Conservation (phyloP, 2,797 vertebrate species). For the Potorous gilbertii region DNA sequence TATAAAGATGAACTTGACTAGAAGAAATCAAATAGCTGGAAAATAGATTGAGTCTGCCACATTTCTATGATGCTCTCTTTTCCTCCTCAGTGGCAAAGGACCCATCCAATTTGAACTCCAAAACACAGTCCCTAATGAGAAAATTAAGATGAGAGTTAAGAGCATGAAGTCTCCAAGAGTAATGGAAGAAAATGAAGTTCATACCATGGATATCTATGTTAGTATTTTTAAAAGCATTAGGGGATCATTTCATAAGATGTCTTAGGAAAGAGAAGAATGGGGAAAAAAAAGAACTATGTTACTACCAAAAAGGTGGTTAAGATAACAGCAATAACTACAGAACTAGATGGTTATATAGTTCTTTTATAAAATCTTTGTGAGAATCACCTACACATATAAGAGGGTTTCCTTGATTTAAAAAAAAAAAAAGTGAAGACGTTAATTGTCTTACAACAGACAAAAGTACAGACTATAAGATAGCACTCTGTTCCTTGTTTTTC, state of each 20-base stretch:
- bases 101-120: not conserved
- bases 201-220: not conserved
- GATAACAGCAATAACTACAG: not conserved
- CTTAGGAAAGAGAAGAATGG: not conserved
- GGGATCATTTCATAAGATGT: not conserved
- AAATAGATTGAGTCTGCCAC: not conserved
- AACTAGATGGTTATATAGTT: not conserved
- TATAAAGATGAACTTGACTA: not conserved
- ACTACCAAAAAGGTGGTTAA: not conserved
- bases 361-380: not conserved
- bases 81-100: not conserved
- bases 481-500: not conserved
- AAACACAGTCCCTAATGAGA: not conserved
- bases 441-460: not conserved
- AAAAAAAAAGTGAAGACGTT: not conserved
- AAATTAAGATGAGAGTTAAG: not conserved
- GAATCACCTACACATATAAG: not conserved
- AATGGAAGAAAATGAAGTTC: not conserved
- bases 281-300: not conserved
- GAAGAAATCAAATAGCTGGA: not conserved
- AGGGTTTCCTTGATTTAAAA: not conserved
- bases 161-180: not conserved
- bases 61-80: not conserved
- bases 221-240: not conserved
- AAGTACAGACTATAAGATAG: not conserved